These are phyloP conservation scores for Crotalus tigris DNA, from an alignment of 2,113 vertebrate species.

Conservation along the genomic window DNA sequence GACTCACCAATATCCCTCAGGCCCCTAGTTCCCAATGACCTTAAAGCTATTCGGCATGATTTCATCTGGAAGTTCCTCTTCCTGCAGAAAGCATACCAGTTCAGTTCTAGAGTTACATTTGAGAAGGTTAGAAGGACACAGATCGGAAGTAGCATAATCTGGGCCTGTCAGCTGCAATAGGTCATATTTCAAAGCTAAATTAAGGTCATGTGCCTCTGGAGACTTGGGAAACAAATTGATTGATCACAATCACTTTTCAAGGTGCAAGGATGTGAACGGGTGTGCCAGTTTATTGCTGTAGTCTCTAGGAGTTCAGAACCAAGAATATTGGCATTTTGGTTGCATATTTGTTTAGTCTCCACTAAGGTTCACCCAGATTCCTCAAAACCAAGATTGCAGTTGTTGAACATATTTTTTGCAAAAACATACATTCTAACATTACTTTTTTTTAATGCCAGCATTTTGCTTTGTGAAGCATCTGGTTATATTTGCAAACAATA, in stretches of 20 bases:
- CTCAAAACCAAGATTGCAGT: neutral
- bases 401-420: neutral
- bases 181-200: constrained; percentile 65
- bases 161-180: constrained; percentile 62
- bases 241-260: constrained; percentile 62
- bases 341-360: neutral
- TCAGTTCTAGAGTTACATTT: constrained; percentile 58
- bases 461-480: neutral
- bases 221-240: constrained; percentile 40
- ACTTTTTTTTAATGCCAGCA: neutral
- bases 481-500: neutral
- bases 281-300: neutral
- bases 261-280: constrained; percentile 30
- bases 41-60: constrained; percentile 36
- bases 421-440: neutral
- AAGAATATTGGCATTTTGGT: neutral
- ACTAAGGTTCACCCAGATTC: neutral
- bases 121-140: constrained; percentile 63
- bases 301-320: constrained; percentile 1
- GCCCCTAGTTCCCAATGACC: neutral
- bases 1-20: neutral
- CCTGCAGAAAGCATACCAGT: constrained; percentile 42
- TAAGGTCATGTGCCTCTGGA: neutral
- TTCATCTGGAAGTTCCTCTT: constrained; percentile 48
- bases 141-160: constrained; percentile 67